Evolutionary conservation across 2,888 invertebrate species (phyloP), one percentile per base, ranked within the genome.

Genomic region (Anaspis maculata): DNA sequence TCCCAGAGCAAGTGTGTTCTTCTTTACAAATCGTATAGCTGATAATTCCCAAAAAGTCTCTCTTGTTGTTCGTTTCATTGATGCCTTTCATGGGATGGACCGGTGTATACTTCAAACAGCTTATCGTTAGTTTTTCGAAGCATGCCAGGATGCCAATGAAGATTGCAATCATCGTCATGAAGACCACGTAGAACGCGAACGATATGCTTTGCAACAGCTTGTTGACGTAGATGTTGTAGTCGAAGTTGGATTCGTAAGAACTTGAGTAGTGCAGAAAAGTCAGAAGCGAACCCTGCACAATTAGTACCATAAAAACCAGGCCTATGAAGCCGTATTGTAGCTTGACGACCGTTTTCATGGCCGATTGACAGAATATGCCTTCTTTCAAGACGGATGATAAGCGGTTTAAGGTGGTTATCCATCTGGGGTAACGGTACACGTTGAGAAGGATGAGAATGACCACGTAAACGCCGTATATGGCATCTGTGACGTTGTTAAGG

Each of bases 111-210:
- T 58, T 48, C 23, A 66, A 39, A 13, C 49, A 49, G 25, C 45
- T 54, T 2, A 57, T 51, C 2, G 58, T 48, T 2, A 61, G 45
- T 27, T 59, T 64, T 44, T 65, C 64, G 32, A 62, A 66, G 39
- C 66, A 66, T 3, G 51, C 59, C 15, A 65, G 49, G 24, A 54
- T 46, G 3, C 52, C 55, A 3, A 57, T 54, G 19, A 57, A 37
- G 1, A 53, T 24, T 2, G 52, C 44, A 15, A 54, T 42, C 4
- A 53, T 15, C 1, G 43, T 45, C 22, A 56, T 49, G 25, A 62
- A 57, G 2, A 52, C n/a, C 14, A 50, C 24, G 39, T 62, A 62
- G 30, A 65, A 56, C 1, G 52, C 27, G 24, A 62, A 62, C 2
- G 57, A 45, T 4, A 57, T 41, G 29, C 48, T 57, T 27, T 61